Evolutionary conservation across 2,113 vertebrate genomes (phyloP), one percentile per base, ranked within the genome.

Genomic region (Trachemys scripta): DNA sequence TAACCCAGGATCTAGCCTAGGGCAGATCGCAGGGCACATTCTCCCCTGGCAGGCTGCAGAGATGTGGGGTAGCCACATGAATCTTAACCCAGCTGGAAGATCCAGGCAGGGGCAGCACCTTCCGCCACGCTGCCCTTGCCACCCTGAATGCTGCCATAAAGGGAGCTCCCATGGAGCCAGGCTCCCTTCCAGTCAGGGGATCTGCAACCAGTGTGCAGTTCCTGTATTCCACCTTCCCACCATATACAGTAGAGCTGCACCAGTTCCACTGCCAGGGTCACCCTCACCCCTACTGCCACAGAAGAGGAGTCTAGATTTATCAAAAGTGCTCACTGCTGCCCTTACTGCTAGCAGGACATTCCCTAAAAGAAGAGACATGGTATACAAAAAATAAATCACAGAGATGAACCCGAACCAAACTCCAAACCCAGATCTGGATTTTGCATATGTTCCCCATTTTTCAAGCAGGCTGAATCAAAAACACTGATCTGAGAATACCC

Each of bases 131-230:
- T 78, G 24, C 24, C 11, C 12, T 87, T 72, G 50, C 65, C 59
- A 2, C 13, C 29, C 16, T 75, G 3, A 42, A 85, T 84, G 25
- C 38, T 54, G 16, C 19, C 8, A 76, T 50, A 51, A 81, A 5
- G 13, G 6, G 10, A 6, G 1, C 4, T 88, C 87, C 35, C 53
- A 72, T 10, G 0, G 1, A 84, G 19, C 8, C 62, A 0, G 1
- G 5, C n/a, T 82, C 75, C 42, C 38, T 76, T 42, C 38, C 38
- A 45, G 42, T 76, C 12, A 76, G 42, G 5, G 10, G 42, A 24
- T 42, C 75, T 13, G 22, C 42, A 45, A 14, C 42, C 42, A 27
- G 7, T 47, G 22, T 25, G 42, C 11, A 22, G 42, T 22, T 6
- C 10, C 12, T 7, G 11, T 45, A 25, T 27, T 25, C 42, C 42